Conservation (phyloP, 2,888 invertebrate genomes). For the Agriopis marginaria region DNA sequence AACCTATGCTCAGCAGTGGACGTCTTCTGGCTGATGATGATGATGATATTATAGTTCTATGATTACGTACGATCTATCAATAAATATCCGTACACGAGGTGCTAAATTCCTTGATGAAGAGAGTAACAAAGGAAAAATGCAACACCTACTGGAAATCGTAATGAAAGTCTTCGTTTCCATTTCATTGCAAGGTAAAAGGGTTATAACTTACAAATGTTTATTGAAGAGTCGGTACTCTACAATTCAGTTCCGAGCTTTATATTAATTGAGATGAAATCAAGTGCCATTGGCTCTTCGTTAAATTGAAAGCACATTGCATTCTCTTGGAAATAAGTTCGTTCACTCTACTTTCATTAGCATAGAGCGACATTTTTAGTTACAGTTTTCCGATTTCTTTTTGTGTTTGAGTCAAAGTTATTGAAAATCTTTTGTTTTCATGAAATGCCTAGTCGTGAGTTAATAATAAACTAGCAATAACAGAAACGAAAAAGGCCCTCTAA, state of each 20-base stretch:
- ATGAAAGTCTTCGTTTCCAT: conserved; percentile 18
- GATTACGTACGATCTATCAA: no score
- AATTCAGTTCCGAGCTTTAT: conserved; percentile 4
- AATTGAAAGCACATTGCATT: conserved; percentile 2
- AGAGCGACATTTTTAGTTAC: neutral
- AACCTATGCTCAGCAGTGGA: no score
- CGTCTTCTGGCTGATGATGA: no score
- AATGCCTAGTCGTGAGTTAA: no score
- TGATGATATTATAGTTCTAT: no score
- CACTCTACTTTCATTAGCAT: neutral
- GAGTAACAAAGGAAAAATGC: neutral
- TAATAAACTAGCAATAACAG: neutral
- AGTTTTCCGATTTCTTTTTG: neutral
- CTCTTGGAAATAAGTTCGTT: neutral
- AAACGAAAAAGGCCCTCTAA: no score
- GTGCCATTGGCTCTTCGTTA: neutral
- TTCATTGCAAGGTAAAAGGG: conserved; percentile 11
- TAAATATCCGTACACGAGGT: neutral
- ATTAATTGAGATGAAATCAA: neutral
- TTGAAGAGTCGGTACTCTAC: conserved; percentile 7
- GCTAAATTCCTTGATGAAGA: neutral
- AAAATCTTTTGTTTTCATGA: no score
- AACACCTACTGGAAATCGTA: conserved; percentile 8
- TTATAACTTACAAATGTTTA: conserved; percentile 8
- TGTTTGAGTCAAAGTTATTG: no score